Base-by-base conservation (phyloP, 2,113 vertebrate genomes). In the Pungitius pungitius region DNA sequence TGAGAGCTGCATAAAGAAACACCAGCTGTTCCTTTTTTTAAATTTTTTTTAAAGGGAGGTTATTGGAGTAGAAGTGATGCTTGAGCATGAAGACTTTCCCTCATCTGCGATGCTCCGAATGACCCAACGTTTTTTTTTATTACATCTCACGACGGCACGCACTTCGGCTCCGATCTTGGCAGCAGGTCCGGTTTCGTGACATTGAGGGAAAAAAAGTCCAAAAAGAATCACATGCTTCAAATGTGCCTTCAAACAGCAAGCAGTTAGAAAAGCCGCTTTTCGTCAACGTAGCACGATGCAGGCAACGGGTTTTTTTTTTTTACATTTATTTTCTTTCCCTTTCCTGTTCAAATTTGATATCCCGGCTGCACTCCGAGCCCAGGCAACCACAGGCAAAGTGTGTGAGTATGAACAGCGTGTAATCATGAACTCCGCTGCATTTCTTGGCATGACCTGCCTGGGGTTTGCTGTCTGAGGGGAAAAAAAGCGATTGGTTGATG, bases 81-180 rank as follows among this genome's bases (percentile, higher is more conserved):
- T 79, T 70, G 60, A 43, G 51, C 51, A 64, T 13, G 22, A 12
- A 55, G 55, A 22, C 7, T 60, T 64, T 64, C 69, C 57, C 51
- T 78, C 59, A 57, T 82, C 73, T 80, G 69, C 54, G 51, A 77
- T 61, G 47, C 42, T 62, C 27, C 57, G 60, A 69, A 56, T 85
- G 49, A 77, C 56, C 51, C 77, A 80, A 80, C 64, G 70, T 51
- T 51, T 69, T n/a, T n/a, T n/a, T n/a, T n/a, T n/a, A n/a, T n/a
- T 47, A 61, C 45, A 62, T 76, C 56, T 70, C 57, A 73, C n/a
- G 39, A 9, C n/a, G 49, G 22, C 13, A 43, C 37, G 69, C 73
- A 77, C 2, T 8, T 65, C 30, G n/a, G 17, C 18, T 33, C 39
- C 61, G 40, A 35, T 30, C 39, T 49, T 37, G 65, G 12, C 4